Evolutionary conservation across 2,113 vertebrate species (phyloP), one percentile per base, ranked within the genome.

Genomic region (Penelope pileata): DNA sequence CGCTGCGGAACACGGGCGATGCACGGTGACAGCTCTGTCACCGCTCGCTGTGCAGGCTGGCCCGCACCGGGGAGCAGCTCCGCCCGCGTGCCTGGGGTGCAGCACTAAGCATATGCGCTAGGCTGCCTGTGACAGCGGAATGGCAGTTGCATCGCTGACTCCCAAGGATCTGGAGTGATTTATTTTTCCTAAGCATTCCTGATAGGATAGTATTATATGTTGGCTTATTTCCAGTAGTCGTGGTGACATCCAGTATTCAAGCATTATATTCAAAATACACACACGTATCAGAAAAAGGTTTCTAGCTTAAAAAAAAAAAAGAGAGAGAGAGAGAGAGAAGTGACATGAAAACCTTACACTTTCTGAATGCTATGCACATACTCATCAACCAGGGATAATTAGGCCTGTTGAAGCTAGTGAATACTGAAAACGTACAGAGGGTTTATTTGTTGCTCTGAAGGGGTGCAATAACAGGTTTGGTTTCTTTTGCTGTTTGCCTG

Each of bases 371-470:
- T 56, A 91, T 86, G 95, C 92, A 94, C 94, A 96, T 96, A 97
- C 93, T 96, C 95, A 96, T 93, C 91, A 94, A 95, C 68, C 40
- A 53, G 96, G 94, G 95, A 91, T 94, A 94, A 92, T 94, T 96
- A 95, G 86, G 93, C 85, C 90, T 96, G 90, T 87, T 93, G 91
- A 93, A 94, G 94, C 93, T 95, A 93, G 95, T 96, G 96, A 97
- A 93, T 98, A 96, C 97, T 98, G 96, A 97, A 97, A 98, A 97
- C 90, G 82, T 97, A 93, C 83, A 84, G 88, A 96, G 94, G 88
- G 94, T 94, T 96, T 96, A 94, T 97, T 96, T 92, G 91, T 98
- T 97, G 96, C 97, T 95, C 97, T 94, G 95, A 97, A 97, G 96
- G 27, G 63, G 92, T 94, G 95, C 91, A 97, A 97, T 97, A 97